Evolutionary conservation across 1,140 invertebrate genomes (phyloP), one percentile per base, ranked within the genome.

Genomic region (Drosophila teissieri): DNA sequence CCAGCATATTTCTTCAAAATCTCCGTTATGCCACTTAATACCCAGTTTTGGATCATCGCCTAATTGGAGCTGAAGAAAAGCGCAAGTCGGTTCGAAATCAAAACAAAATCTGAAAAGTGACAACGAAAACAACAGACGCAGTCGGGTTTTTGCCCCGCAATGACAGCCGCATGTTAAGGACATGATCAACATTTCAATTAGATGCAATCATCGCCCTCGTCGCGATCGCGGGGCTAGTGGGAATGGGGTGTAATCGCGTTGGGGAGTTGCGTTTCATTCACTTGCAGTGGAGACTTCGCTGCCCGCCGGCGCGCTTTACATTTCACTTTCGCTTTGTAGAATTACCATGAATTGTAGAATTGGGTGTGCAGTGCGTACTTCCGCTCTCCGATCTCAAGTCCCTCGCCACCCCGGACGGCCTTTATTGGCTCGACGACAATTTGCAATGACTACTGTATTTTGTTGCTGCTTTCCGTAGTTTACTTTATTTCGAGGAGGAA

Each of bases 181-280:
- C 84, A 89, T 84, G 70, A 89, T 84, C 84, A 89, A 84, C 85
- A 89, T 89, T 89, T 84, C 84, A 89, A 89, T 89, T 90, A 80
- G 46, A 65, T 80, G 77, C 69, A 89, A 89, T 89, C 83, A 86
- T 73, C 61, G 51, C 53, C 65, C 64, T 79, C 69, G 54, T 31
- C 40, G 34, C 24, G 14, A 19, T n/a, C 22, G 55, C 14, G 46
- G 22, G 22, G 6, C n/a, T 14, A 11, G 19, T 48, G 45, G 46
- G 46, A 5, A 27, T 27, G 46, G 22, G 46, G 7, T 7, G 22
- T 31, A 34, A 57, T 63, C 56, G 45, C 22, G 52, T 52, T 51
- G 73, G 54, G 68, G 68, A 62, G 64, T 74, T 63, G 22, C 54
- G 49, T 72, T 55, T 77, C 46, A 58, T 75, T 52, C 58, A 70